These are phyloP conservation scores for Apogon hyalosoma DNA, from an alignment of 2,797 vertebrate species.

Conservation along the genomic window DNA sequence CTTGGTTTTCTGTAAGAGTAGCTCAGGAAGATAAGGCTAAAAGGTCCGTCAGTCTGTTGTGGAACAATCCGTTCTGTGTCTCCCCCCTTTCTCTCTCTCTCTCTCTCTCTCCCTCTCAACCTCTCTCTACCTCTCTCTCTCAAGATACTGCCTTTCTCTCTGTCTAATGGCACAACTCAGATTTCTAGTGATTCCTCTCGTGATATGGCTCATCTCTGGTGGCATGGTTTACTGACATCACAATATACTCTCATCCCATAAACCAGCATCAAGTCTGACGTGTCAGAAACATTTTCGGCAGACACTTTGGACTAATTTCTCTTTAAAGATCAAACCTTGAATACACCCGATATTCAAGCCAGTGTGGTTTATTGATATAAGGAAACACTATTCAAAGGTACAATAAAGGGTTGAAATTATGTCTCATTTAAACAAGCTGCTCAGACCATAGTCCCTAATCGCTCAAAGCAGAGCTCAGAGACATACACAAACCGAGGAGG, in stretches of 20 bases:
- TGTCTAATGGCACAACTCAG: constrained; percentile 86
- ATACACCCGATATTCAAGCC: constrained; percentile 62
- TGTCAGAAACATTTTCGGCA: constrained; percentile 30
- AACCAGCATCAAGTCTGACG: constrained; percentile 43
- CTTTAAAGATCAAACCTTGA: constrained; percentile 55
- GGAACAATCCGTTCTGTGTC: constrained; percentile 88
- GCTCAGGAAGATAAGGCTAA: constrained; percentile 88
- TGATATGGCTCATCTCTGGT: constrained; percentile 84
- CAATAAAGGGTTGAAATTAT: constrained; percentile 70
- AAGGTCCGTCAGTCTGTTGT: constrained; percentile 87
- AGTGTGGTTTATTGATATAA: constrained; percentile 70
- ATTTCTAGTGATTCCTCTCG: constrained; percentile 84
- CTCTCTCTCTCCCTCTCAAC: constrained; percentile 42
- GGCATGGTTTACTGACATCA: constrained; percentile 79
- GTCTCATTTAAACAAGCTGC: constrained; percentile 67
- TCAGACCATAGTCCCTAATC: constrained; percentile 79
- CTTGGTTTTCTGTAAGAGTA: constrained; percentile 88
- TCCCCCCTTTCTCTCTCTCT: constrained; percentile 64
- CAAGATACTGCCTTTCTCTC: constrained; percentile 78
- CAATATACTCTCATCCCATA: constrained; percentile 55
- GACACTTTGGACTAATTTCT: constrained; percentile 39
- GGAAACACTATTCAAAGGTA: constrained; percentile 65
- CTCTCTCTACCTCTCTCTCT: constrained; percentile 41
- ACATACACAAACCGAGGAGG: constrained; percentile 78
- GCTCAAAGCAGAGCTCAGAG: constrained; percentile 79